These are phyloP conservation scores for Leucozona laternaria DNA, from an alignment of 2,888 invertebrate species.

Conservation along the genomic window DNA sequence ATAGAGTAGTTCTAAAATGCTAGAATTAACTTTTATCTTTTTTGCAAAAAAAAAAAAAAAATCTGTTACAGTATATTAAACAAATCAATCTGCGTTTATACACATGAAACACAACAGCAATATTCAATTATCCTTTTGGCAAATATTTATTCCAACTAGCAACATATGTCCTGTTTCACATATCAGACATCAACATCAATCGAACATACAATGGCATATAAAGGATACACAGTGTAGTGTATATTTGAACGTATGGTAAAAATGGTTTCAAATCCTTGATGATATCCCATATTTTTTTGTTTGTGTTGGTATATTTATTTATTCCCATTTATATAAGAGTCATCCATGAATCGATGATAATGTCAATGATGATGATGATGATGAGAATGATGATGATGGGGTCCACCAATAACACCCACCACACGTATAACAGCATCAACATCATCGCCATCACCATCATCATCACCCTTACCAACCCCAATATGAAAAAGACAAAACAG, in stretches of 20 bases:
- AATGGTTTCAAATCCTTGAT: conserved; percentile 72
- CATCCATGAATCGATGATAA: conserved; percentile 66
- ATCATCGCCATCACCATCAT: not conserved
- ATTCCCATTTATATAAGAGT: conserved; percentile 70
- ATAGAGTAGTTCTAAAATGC: conserved; percentile 16
- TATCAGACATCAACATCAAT: conserved; percentile 12
- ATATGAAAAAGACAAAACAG: conserved; percentile 71
- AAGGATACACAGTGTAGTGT: not conserved
- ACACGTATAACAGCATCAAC: conserved; percentile 11
- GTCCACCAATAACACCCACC: conserved; percentile 28
- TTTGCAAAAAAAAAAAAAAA: conserved; percentile 12
- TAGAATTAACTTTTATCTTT: conserved; percentile 28
- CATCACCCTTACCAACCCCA: conserved; percentile 63
- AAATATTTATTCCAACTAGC: conserved; percentile 69
- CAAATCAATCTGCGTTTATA: conserved; percentile 15
- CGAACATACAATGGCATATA: not conserved
- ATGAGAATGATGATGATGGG: conserved; percentile 30
- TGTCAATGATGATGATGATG: conserved; percentile 57
- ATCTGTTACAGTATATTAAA: conserved; percentile 13
- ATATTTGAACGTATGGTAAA: conserved; percentile 16
- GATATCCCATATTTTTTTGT: conserved; percentile 58
- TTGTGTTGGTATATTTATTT: conserved; percentile 29
- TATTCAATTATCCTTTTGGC: conserved; percentile 72
- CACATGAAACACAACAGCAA: conserved; percentile 50
- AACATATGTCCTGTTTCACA: conserved; percentile 72